Evolutionary conservation across 2,888 invertebrate species (phyloP).

Genomic region (Hymenopus coronatus): DNA sequence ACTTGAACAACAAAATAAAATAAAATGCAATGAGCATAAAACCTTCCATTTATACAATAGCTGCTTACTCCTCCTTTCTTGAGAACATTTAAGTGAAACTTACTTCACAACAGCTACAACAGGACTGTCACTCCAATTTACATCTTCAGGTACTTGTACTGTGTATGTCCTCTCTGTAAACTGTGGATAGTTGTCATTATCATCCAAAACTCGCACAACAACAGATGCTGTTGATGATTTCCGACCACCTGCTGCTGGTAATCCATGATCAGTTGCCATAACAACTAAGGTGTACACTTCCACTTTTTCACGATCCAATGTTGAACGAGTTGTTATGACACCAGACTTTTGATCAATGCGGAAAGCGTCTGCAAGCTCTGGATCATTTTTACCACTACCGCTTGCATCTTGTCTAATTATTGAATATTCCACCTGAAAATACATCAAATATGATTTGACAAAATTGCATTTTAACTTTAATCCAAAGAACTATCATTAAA

Average conservation of each 20-base stretch:
- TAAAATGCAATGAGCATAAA: too few relatives aligned
- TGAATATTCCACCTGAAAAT: constrained; percentile 65
- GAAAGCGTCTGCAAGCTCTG: constrained; percentile 63
- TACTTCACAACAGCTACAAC: constrained; percentile 73
- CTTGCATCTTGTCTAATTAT: constrained; percentile 69
- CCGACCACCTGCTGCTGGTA: constrained; percentile 67
- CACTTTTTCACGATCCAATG: constrained; percentile 83
- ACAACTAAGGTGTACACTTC: constrained; percentile 81
- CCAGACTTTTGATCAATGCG: constrained; percentile 82
- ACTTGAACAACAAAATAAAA: too few relatives aligned
- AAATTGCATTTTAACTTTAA: neutral
- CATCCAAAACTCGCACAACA: constrained; percentile 78
- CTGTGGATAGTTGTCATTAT: constrained; percentile 92
- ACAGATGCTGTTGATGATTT: constrained; percentile 81
- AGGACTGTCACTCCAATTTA: constrained; percentile 79
- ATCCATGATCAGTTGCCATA: constrained; percentile 81
- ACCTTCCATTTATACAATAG: too few relatives aligned
- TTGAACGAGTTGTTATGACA: constrained; percentile 76
- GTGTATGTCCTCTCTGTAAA: constrained; percentile 88
- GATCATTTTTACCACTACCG: constrained; percentile 46
- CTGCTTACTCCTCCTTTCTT: too few relatives aligned
- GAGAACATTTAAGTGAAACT: constrained; percentile 33
- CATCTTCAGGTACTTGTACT: constrained; percentile 83
- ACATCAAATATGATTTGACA: neutral
- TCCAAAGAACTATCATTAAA: too few relatives aligned